Conservation (phyloP, 2,797 vertebrate species). For the Characodon lateralis region DNA sequence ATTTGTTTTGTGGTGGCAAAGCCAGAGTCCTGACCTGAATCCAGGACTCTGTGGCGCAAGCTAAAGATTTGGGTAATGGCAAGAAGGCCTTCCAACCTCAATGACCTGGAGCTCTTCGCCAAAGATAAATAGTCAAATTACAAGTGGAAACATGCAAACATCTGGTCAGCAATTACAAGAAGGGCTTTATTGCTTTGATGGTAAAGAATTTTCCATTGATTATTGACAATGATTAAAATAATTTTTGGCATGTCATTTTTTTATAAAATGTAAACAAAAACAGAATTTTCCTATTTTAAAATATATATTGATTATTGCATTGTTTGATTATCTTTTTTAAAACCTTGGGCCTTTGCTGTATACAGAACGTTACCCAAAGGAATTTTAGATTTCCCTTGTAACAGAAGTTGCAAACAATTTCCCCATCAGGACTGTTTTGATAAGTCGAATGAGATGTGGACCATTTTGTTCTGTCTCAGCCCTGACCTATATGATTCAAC, state of each 20-base stretch:
- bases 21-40: too few relatives aligned
- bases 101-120: too few relatives aligned
- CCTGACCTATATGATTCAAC: constrained; percentile 58
- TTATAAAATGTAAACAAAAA: neutral
- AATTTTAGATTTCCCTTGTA: constrained; percentile 30
- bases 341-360: constrained; percentile 13
- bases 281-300: too few relatives aligned
- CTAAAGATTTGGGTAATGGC: too few relatives aligned
- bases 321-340: neutral
- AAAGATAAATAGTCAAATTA: neutral
- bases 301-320: too few relatives aligned
- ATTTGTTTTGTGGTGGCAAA: too few relatives aligned
- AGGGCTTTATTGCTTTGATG: too few relatives aligned
- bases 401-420: constrained; percentile 32
- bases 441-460: constrained; percentile 47
- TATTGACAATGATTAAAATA: neutral
- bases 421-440: constrained; percentile 48
- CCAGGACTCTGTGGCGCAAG: too few relatives aligned
- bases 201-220: neutral
- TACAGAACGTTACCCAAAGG: constrained; percentile 28
- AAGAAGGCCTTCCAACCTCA: too few relatives aligned
- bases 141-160: too few relatives aligned
- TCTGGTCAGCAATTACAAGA: too few relatives aligned
- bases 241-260: constrained; percentile 11
- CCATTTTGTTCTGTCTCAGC: constrained; percentile 61